Conservation (phyloP, 2,888 invertebrate genomes). For the Erpobdella octoculata region DNA sequence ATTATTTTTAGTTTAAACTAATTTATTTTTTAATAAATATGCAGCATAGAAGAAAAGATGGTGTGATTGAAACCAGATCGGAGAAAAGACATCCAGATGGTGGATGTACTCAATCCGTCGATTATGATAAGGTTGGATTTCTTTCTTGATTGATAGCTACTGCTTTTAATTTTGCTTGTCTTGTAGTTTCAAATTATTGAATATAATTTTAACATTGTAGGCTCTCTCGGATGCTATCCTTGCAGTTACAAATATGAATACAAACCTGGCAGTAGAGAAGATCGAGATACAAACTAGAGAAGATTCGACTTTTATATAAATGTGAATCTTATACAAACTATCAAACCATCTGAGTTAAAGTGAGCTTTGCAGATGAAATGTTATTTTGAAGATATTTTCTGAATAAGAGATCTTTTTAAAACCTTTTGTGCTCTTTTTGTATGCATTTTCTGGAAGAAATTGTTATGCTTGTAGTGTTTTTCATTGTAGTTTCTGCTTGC, state of each 20-base stretch:
- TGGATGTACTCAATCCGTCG: slow-evolving; percentile 16
- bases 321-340: neutral
- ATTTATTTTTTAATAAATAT: neutral
- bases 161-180: neutral
- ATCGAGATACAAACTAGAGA: slow-evolving; percentile 31
- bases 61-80: slow-evolving; percentile 31
- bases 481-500: too few species aligned
- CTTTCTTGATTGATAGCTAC: neutral
- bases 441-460: too few species aligned
- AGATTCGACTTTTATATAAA: neutral
- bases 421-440: too few species aligned
- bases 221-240: slow-evolving; percentile 33
- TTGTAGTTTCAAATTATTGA: neutral
- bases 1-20: neutral
- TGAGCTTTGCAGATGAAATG: neutral
- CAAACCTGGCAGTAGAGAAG: slow-evolving; percentile 32
- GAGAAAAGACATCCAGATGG: slow-evolving; percentile 28
- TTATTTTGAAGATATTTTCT: too few species aligned
- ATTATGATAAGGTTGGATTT: slow-evolving; percentile 26
- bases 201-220: neutral
- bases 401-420: too few species aligned
- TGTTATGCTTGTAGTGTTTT: too few species aligned
- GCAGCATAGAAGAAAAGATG: slow-evolving; percentile 28
- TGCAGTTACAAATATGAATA: slow-evolving; percentile 32
- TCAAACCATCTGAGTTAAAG: slow-evolving; percentile 9